Evolutionary conservation across 2,888 invertebrate species (phyloP), one percentile per base, ranked within the genome.

Genomic region (Endotricha flammealis): DNA sequence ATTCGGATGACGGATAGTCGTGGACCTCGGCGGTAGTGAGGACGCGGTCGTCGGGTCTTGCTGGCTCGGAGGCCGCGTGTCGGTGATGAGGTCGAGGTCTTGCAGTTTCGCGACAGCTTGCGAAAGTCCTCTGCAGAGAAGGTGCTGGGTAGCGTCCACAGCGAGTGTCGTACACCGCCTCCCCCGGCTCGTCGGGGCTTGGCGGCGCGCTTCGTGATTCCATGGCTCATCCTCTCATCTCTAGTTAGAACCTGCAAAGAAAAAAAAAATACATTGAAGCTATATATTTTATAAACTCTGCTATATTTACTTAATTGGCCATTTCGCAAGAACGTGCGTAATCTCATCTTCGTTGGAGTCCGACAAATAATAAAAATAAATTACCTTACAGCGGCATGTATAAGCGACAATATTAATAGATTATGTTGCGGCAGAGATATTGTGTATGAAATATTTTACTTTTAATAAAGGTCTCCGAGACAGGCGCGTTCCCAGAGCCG

Each of bases 91-190:
- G 79, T 3, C 83, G 68, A 1, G 82, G 83, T 10, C 79, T 71
- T 14, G 70, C 62, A 4, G 69, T 57, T 42, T 85, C 86, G 47
- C 86, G 76, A 44, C 85, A 86, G 51, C 85, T 86, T 49, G 86
- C 82, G 44, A 81, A 86, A 2, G 76, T 71, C 39, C 82, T 68
- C 50, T 85, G 85, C 33, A 86, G 67, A n/a, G 76, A 60, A 7
- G 91, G 91, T 46, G 66, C 91, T 30, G 69, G 91, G 67, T 91
- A 92, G 42, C 91, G 90, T 47, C 92, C 92, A 52, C 93, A 92
- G 41, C 92, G 93, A 45, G 92, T 91, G 74, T 93, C 93, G 81
- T 92, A 91, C 78, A 93, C 89, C 86, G 85, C 87, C 79, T 82
- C 83, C 80, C 86, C 86, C 56, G 81, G 63, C 65, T 87, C 87